Evolutionary conservation across 1,140 invertebrate genomes (phyloP).

Genomic region (Pentalonia nigronervosa): DNA sequence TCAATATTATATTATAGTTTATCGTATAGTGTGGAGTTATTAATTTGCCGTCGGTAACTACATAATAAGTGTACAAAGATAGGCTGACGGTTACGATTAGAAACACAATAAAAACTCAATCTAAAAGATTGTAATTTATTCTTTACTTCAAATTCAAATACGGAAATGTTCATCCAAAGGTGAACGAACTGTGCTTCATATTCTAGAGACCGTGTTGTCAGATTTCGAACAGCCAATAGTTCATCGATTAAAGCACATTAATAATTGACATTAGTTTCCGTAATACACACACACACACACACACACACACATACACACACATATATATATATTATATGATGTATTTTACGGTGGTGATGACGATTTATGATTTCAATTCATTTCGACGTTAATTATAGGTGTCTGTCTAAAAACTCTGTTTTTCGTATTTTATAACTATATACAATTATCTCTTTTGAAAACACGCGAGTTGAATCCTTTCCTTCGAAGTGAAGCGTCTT

Average conservation of each 20-base stretch:
- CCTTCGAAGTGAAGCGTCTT: neutral
- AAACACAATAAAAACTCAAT: neutral
- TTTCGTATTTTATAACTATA: neutral
- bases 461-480: neutral
- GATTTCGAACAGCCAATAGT: neutral
- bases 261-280: neutral
- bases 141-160: neutral
- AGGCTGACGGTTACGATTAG: neutral
- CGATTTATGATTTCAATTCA: neutral
- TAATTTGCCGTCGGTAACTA: neutral
- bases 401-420: neutral
- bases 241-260: neutral
- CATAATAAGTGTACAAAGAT: neutral
- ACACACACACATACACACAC: no score
- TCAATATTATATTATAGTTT: neutral
- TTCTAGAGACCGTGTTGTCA: neutral
- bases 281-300: neutral
- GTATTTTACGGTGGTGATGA: neutral
- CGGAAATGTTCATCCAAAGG: neutral
- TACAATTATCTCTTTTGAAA: neutral
- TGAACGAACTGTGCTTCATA: neutral
- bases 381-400: neutral
- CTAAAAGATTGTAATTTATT: neutral
- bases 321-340: neutral
- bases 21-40: neutral